Percentiles rank a stretch among this genome's conserved stretches.
These are phyloP conservation scores for Indicator maculatus DNA, from an alignment of 2,113 vertebrate genomes.

Conservation along the genomic window DNA sequence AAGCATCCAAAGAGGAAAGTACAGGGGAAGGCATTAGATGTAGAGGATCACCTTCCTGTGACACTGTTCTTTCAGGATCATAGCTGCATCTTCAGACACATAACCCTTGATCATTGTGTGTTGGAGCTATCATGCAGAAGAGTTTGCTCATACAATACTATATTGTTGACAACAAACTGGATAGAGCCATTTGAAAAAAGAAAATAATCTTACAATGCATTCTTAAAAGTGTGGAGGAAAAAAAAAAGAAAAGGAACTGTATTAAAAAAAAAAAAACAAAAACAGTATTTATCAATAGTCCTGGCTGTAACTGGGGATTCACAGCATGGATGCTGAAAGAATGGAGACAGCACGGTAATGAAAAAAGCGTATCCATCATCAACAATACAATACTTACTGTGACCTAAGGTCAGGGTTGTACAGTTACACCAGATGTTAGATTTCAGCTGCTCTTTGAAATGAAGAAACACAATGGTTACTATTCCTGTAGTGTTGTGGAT, in stretches of 20 bases:
- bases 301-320: slow-evolving; percentile 38
- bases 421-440: slow-evolving; percentile 64
- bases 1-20: slow-evolving; percentile 4
- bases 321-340: slow-evolving; percentile 65
- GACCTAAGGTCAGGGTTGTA: slow-evolving; percentile 59
- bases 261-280: slow-evolving; percentile 45
- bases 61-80: slow-evolving; percentile 44
- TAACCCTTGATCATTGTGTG: slow-evolving; percentile 21
- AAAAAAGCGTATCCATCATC: slow-evolving; percentile 71
- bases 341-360: slow-evolving; percentile 68
- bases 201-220: background rate
- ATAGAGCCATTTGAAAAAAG: background rate
- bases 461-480: slow-evolving; percentile 57
- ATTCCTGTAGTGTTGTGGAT: slow-evolving; percentile 58
- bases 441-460: slow-evolving; percentile 53
- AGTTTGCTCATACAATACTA: slow-evolving; percentile 51
- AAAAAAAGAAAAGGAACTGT: background rate
- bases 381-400: slow-evolving; percentile 62
- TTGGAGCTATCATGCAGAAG: slow-evolving; percentile 39
- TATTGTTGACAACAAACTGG: slow-evolving; percentile 64
- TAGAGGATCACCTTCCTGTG: slow-evolving; percentile 20
- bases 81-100: background rate
- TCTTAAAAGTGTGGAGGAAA: background rate
- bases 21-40: slow-evolving; percentile 13
- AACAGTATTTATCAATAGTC: slow-evolving; percentile 69